Conservation (phyloP, 2,113 vertebrate species). For the Taxidea taxus region DNA sequence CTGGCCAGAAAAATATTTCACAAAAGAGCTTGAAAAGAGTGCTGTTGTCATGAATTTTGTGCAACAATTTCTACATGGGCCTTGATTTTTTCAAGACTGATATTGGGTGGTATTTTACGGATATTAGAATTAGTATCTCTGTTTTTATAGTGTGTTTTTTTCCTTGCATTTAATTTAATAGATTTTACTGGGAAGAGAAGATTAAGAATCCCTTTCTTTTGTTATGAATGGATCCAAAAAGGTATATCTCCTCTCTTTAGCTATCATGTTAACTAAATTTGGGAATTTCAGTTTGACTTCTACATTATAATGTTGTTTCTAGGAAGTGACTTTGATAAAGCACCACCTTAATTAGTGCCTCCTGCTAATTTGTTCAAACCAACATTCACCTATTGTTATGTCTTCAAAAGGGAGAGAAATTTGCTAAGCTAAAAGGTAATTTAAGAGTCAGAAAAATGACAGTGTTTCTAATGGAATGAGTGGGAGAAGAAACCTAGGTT, state of each 20-base stretch:
- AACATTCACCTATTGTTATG: not conserved
- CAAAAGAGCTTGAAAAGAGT: conserved; percentile 51
- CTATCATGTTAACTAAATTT: not conserved
- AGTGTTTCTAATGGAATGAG: not conserved
- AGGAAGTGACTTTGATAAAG: not conserved
- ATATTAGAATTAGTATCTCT: conserved; percentile 25
- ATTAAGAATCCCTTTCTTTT: not conserved
- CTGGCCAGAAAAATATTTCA: conserved; percentile 50
- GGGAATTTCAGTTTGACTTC: not conserved
- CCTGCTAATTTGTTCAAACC: not conserved
- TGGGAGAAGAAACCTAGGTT: conserved; percentile 17
- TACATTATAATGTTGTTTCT: conserved; percentile 8
- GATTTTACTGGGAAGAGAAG: not conserved
- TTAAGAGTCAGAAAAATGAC: not conserved
- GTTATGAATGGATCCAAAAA: not conserved
- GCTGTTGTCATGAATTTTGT: conserved; percentile 41
- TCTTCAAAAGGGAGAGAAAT: conserved; percentile 32
- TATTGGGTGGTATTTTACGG: conserved; percentile 33
- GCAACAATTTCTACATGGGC: not conserved
- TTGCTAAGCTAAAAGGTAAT: not conserved
- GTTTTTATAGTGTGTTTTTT: not conserved
- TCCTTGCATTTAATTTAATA: conserved; percentile 37
- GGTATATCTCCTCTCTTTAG: not conserved
- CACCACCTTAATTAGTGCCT: not conserved
- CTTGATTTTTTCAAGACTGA: conserved; percentile 25